phyloP scores from a whole-genome alignment of 1,140 invertebrate genomes.

The Heterodera schachtii region DNA sequence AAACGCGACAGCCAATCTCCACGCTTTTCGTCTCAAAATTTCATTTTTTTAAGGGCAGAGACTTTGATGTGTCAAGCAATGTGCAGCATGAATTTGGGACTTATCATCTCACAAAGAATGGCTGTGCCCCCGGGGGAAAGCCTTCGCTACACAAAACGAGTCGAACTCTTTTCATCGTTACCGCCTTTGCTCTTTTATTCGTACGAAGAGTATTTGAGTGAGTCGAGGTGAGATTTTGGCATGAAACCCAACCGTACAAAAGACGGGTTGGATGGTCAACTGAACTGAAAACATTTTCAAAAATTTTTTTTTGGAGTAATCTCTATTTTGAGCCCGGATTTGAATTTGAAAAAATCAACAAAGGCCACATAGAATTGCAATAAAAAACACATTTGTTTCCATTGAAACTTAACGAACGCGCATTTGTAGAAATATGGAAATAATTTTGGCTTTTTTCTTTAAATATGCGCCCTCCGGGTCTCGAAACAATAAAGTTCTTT shows the following conservation, averaged over 20 bases:
- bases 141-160: conserved; percentile 21
- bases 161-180: conserved; percentile 12
- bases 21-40: conserved; percentile 6
- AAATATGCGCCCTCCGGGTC: too few relatives aligned
- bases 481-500: too few relatives aligned
- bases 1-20: not conserved
- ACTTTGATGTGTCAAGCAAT: conserved; percentile 20
- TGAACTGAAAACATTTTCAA: not conserved
- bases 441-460: too few relatives aligned
- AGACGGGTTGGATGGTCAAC: not conserved
- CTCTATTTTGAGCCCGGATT: too few relatives aligned
- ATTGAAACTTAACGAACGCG: too few relatives aligned
- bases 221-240: conserved; percentile 16
- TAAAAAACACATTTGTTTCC: too few relatives aligned
- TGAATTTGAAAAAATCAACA: too few relatives aligned
- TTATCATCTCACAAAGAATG: conserved; percentile 17
- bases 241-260: too few relatives aligned
- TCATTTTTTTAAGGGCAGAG: conserved; percentile 11
- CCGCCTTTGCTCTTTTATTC: conserved; percentile 8
- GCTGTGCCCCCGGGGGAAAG: conserved; percentile 27
- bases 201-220: conserved; percentile 31
- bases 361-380: too few relatives aligned
- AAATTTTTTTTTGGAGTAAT: too few relatives aligned
- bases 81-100: conserved; percentile 20
- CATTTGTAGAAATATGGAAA: too few relatives aligned